Evolutionary conservation across 1,140 invertebrate genomes (phyloP).

Genomic region (Cardiocondyla obscurior): DNA sequence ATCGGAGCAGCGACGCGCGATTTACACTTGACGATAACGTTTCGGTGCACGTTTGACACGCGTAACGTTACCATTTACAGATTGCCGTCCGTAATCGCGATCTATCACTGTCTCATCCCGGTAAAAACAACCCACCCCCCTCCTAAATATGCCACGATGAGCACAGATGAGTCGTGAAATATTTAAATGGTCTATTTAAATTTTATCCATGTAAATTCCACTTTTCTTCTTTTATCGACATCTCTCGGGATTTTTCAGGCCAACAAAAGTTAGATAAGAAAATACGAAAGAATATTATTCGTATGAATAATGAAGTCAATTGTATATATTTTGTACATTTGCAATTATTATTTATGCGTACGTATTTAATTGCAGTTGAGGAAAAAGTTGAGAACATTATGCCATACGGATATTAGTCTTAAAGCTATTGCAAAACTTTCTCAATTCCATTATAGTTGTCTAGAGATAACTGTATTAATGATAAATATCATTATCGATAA

Average conservation of each 20-base stretch:
- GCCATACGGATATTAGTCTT: background rate
- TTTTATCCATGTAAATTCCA: background rate
- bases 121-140: background rate
- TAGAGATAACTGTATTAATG: background rate
- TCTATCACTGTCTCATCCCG: background rate
- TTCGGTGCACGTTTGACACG: background rate
- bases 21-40: constrained; percentile 1
- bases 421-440: background rate
- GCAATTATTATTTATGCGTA: too few relatives aligned
- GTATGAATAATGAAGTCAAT: too few relatives aligned
- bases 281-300: background rate
- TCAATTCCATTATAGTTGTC: background rate
- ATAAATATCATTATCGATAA: constrained; percentile 37
- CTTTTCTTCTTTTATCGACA: background rate
- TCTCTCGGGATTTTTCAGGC: background rate
- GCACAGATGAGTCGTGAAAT: background rate
- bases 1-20: background rate
- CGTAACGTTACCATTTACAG: background rate
- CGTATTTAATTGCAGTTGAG: too few relatives aligned
- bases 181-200: background rate
- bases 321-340: too few relatives aligned
- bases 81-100: background rate
- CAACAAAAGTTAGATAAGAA: too few relatives aligned
- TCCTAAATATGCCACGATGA: background rate
- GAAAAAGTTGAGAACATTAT: background rate